Evolutionary conservation across 2,113 vertebrate species (phyloP).

Genomic region (Anoura caudifer): DNA sequence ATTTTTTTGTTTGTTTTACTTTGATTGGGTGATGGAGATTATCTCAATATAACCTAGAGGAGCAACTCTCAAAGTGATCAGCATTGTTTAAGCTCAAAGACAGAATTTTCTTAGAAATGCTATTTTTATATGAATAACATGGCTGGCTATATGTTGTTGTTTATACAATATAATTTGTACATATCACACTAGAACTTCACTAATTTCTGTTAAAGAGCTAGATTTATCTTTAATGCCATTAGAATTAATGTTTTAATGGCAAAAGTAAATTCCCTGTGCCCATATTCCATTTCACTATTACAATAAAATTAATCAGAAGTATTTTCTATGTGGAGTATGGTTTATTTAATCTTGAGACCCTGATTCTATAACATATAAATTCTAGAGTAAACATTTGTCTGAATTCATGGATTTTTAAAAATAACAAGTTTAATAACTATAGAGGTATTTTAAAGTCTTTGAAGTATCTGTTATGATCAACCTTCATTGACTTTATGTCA

Average conservation of each 20-base stretch:
- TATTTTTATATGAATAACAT: not conserved
- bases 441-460: not conserved
- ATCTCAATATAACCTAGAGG: not conserved
- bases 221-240: not conserved
- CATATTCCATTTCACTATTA: not conserved
- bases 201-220: not conserved
- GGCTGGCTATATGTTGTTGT: not conserved
- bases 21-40: not conserved
- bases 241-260: slow-evolving; percentile 18
- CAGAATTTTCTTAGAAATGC: not conserved
- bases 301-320: not conserved
- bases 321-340: not conserved
- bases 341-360: not conserved
- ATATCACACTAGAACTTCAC: not conserved
- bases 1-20: not conserved
- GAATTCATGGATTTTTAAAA: not conserved
- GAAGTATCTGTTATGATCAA: not conserved
- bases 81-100: not conserved
- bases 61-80: not conserved
- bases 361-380: not conserved
- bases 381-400: not conserved
- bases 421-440: not conserved
- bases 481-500: not conserved
- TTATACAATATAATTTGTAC: not conserved
- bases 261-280: not conserved